A percentile compares a stretch with the other conserved stretches of the same genome.
These are phyloP conservation scores for Megatriorchis doriae DNA, from an alignment of 2,113 vertebrate species.

Conservation along the genomic window DNA sequence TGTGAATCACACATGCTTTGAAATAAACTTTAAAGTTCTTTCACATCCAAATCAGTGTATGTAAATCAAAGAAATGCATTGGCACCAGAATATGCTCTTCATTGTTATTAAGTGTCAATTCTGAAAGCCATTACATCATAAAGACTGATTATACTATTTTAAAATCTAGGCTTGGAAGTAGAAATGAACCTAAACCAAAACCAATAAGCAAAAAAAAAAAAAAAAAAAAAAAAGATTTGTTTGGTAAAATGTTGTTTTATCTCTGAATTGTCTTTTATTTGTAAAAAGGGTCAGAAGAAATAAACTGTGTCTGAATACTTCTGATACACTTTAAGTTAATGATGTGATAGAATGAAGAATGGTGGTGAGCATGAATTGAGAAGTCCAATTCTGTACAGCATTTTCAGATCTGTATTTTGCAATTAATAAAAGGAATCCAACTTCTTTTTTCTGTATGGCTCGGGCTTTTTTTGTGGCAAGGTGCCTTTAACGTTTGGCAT, in stretches of 20 bases:
- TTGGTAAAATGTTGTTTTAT: background rate
- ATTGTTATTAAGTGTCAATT: background rate
- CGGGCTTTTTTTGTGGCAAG: background rate
- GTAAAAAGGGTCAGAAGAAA: background rate
- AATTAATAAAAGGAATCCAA: background rate
- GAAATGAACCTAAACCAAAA: background rate
- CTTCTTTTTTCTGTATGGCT: background rate
- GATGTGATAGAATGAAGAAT: background rate
- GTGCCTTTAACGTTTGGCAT: background rate
- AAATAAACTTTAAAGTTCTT: background rate
- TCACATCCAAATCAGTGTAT: background rate
- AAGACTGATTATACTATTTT: background rate
- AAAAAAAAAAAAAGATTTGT: rapidly evolving
- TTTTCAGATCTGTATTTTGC: background rate
- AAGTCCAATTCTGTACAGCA: background rate
- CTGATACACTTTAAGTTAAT: background rate
- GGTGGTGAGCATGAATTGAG: background rate
- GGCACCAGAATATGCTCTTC: background rate
- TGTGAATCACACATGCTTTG: background rate
- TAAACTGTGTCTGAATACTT: background rate
- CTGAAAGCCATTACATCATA: background rate
- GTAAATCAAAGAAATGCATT: background rate
- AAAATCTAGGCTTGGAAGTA: background rate
- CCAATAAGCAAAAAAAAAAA: background rate
- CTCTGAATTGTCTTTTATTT: background rate